Evolutionary conservation across 2,888 invertebrate species (phyloP).

Genomic region (Phanerotoma sp.): DNA sequence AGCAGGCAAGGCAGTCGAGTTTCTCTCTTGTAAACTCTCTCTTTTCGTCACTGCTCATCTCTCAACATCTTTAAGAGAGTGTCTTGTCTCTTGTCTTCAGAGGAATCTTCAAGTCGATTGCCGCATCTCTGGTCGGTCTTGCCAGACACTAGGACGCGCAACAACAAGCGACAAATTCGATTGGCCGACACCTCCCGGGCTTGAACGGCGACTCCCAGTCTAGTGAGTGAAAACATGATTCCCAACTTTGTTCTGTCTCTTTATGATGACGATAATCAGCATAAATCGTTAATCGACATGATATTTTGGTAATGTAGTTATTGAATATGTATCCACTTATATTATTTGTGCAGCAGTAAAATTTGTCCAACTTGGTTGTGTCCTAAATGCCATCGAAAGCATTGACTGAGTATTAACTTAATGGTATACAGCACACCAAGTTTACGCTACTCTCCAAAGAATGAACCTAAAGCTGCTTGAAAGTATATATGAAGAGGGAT

Average conservation of each 20-base stretch:
- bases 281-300: not conserved
- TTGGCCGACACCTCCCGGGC: conserved; percentile 35
- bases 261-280: not conserved
- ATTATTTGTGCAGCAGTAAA: too few relatives aligned
- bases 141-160: conserved; percentile 36
- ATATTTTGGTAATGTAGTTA: too few relatives aligned
- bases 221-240: conserved; percentile 26
- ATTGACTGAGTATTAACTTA: conserved; percentile 4
- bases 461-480: not conserved
- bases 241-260: not conserved
- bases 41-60: conserved; percentile 3
- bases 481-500: not conserved
- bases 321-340: too few relatives aligned
- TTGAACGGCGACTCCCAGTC: conserved; percentile 48
- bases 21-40: conserved; percentile 13
- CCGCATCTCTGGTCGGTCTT: conserved; percentile 28
- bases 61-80: conserved; percentile 1
- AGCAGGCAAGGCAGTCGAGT: conserved; percentile 32
- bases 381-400: not conserved
- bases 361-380: too few relatives aligned
- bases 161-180: conserved; percentile 23
- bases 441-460: not conserved
- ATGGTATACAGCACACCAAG: not conserved
- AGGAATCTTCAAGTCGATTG: conserved; percentile 10
- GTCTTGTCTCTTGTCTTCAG: not conserved